These are phyloP conservation scores for Allygus modestus DNA, from an alignment of 2,888 invertebrate genomes.

Conservation along the genomic window DNA sequence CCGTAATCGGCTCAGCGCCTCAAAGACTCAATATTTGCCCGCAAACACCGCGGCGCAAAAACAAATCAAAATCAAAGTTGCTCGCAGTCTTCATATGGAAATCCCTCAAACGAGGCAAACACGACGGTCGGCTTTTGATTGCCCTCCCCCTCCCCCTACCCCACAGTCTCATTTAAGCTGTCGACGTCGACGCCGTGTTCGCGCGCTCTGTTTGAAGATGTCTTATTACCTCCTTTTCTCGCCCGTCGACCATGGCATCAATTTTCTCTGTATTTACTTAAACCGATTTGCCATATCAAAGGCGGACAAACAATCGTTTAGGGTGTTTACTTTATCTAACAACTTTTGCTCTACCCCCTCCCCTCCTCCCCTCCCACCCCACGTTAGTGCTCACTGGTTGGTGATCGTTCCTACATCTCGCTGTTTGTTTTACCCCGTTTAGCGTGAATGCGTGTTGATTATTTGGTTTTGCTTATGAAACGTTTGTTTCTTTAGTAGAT, in stretches of 20 bases:
- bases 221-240: conserved; percentile 58
- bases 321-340: conserved; percentile 49
- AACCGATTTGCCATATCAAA: conserved; percentile 60
- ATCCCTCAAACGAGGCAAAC: conserved; percentile 63
- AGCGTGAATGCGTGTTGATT: not conserved
- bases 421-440: conserved; percentile 18
- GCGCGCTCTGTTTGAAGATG: conserved; percentile 54
- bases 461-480: not conserved
- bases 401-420: not conserved
- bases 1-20: conserved; percentile 48
- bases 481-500: no score
- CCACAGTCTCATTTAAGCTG: conserved; percentile 44
- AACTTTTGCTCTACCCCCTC: conserved; percentile 35
- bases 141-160: conserved; percentile 36
- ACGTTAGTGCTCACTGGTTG: not conserved
- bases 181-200: no score
- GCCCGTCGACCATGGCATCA: conserved; percentile 48
- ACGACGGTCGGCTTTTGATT: conserved; percentile 52
- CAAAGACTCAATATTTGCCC: conserved; percentile 53
- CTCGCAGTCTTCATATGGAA: conserved; percentile 58
- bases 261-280: conserved; percentile 57
- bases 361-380: not conserved
- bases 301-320: conserved; percentile 60
- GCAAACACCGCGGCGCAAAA: conserved; percentile 53
- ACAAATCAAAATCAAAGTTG: conserved; percentile 53